Evolutionary conservation across 2,888 invertebrate species (phyloP), one percentile per base, ranked within the genome.

Genomic region (Leptopterna dolabrata): DNA sequence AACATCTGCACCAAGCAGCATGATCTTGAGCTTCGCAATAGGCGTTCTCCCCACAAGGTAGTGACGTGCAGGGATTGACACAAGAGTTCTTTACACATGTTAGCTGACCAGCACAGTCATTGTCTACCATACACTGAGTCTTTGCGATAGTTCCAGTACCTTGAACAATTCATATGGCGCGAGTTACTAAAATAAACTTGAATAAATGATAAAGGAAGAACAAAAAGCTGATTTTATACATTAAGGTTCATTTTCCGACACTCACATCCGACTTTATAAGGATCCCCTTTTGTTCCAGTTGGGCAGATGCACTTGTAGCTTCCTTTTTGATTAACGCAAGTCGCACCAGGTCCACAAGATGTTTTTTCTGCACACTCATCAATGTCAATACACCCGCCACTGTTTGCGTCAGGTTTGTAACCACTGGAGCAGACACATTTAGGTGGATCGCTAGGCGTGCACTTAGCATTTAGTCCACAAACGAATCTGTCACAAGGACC

Each of bases 401-500:
- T 93, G 27, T 81, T 86, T 0, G 97, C 96, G 92, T 97, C 96
- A 14, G 97, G 97, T 92, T 96, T 96, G 91, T 95, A 97, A 16
- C 98, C 97, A 27, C 95, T 93, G 92, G 95, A 95, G 91, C 98
- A 98, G 94, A 96, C 95, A 91, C 98, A 98, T 90, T 95, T 95
- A 0, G 97, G 97, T 11, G 97, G 97, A 92, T 97, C 96, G 88
- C 95, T 96, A 0, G 97, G 96, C 0, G 96, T 96, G 91, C 97
- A 98, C 92, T 96, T 96, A 3, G 97, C 96, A 91, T 97, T 97
- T 80, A 97, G 95, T 45, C 98, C 97, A 90, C 98, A 98, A 11
- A 95, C 95, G 91, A 96, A 97, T 88, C 97, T 94, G 92, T 98
- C 97, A 91, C 97, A 98, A 9, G 97, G 97, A 91, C 93, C 93